Evolutionary conservation across 2,888 invertebrate genomes (phyloP), one percentile per base, ranked within the genome.

Genomic region (Machimus rusticus): DNA sequence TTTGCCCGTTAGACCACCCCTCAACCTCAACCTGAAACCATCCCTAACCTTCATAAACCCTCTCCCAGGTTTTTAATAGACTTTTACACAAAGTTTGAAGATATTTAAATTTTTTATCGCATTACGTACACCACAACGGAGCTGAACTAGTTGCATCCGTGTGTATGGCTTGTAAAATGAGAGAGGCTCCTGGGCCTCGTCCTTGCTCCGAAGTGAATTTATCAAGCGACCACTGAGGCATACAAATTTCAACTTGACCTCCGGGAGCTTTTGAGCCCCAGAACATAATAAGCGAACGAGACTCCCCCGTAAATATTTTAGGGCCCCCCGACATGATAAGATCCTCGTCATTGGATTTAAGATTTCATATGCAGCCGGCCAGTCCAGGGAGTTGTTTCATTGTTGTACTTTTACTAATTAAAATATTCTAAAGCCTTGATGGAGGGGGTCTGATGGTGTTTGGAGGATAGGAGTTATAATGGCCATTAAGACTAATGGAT

Each of bases 51-150:
- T 37, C 82, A 16, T 46, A 85, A 74, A 14, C 46, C n/a, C 31
- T 8, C 28, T 12, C 19, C 66, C 66, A 28, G n/a, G 66, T 66
- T 85, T 85, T 85, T 85, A 85, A 85, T 85, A 85, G 74, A 74
- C 74, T 74, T 82, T 39, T 74, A 46, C 74, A 74, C 66, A 85
- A 74, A 85, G 19, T 46, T 85, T 85, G 74, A 85, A 46, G 46
- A 85, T 85, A 74, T 85, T 85, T 85, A 43, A 85, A 74, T 85
- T 85, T 85, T 74, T 74, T 85, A 74, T 85, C 57, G 82, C 31
- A 66, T 85, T 85, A 85, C 74, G 31, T 66, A 46, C 16, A 43
- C 57, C 66, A 66, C 66, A 51, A 6, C 28, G 31, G 4, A 79
- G 55, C 31, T 31, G 16, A 37, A 82, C 82, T 82, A 82, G 57